phyloP scores from a whole-genome alignment of 2,113 vertebrate species.

The Alethe diademata region DNA sequence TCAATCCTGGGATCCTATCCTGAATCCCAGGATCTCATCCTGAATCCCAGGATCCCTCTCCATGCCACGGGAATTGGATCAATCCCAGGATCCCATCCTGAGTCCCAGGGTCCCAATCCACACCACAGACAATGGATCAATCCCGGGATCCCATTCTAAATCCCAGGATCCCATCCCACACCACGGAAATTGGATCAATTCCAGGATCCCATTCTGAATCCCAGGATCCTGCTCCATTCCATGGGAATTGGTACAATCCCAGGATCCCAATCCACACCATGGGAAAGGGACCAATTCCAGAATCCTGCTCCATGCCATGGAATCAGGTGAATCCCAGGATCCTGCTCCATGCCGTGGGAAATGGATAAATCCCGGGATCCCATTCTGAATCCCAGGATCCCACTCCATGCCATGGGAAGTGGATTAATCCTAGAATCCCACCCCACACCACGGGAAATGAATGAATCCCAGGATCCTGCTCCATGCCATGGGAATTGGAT shows the following conservation, averaged over 20 bases:
- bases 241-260: background rate
- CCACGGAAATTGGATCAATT: too few species aligned
- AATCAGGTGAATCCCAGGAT: background rate
- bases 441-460: too few species aligned
- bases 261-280: background rate
- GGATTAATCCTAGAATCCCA: background rate
- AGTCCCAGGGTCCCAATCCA: too few species aligned
- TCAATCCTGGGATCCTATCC: too few species aligned
- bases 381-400: background rate
- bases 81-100: too few species aligned
- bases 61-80: rapidly evolving
- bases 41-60: rapidly evolving
- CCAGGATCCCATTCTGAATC: background rate
- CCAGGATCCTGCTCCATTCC: background rate
- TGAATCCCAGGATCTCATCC: background rate
- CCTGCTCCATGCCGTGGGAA: too few species aligned
- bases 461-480: background rate
- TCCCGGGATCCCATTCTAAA: too few species aligned
- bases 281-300: too few species aligned
- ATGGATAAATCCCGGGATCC: too few species aligned
- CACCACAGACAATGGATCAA: too few species aligned
- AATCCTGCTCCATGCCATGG: background rate
- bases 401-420: background rate
- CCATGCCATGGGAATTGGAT: background rate
- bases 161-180: background rate